phyloP scores from a whole-genome alignment of 2,888 invertebrate species.

The Prostheceraeus crozeri region DNA sequence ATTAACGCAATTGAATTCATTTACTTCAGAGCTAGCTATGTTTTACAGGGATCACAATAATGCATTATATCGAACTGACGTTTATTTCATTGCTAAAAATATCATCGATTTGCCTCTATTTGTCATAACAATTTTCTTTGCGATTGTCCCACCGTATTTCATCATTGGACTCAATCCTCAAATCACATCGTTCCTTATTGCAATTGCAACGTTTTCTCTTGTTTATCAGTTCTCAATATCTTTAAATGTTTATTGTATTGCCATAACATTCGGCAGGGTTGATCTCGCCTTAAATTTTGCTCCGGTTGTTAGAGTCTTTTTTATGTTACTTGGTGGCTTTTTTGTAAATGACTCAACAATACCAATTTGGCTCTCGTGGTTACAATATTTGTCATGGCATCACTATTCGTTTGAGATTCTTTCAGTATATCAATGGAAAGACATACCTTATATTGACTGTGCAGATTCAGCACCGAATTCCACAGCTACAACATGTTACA shows the following conservation, averaged over 20 bases:
- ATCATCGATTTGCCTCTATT: not conserved
- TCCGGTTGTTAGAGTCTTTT: constrained; percentile 22
- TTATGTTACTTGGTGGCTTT: constrained; percentile 28
- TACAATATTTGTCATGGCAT: constrained; percentile 32
- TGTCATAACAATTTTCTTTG: not conserved
- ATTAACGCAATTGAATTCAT: not conserved
- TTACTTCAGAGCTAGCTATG: not conserved
- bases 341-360: constrained; percentile 26
- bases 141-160: too few relatives aligned
- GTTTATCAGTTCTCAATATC: constrained; percentile 30
- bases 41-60: constrained; percentile 1
- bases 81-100: constrained; percentile 6
- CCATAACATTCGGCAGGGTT: constrained; percentile 1
- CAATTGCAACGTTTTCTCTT: too few relatives aligned
- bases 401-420: constrained; percentile 23
- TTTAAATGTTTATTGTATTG: constrained; percentile 6
- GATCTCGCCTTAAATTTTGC: constrained; percentile 30
- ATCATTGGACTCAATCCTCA: too few relatives aligned
- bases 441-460: constrained; percentile 18
- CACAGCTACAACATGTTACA: constrained; percentile 31
- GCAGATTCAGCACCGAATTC: too few relatives aligned
- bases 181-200: too few relatives aligned
- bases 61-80: not conserved
- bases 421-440: constrained; percentile 27
- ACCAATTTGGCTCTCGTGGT: constrained; percentile 1